A percentile compares a stretch with the other conserved stretches of the same genome.
These are phyloP conservation scores for Graphium colonna DNA, from an alignment of 2,888 invertebrate genomes.

Conservation along the genomic window DNA sequence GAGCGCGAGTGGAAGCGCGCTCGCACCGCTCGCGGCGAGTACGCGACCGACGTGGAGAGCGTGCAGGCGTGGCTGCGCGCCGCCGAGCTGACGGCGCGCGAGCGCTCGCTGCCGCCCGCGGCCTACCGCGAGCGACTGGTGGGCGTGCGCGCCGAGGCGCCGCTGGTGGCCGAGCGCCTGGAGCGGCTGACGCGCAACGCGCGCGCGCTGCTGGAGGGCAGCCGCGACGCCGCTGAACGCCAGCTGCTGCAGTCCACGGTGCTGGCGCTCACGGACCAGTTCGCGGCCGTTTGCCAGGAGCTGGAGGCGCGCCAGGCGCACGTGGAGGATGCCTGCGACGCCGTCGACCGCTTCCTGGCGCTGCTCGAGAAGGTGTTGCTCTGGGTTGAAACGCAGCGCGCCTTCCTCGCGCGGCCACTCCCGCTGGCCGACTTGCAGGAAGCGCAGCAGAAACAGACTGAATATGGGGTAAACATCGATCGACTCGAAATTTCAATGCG, in stretches of 20 bases:
- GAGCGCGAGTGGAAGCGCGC: conserved; percentile 93
- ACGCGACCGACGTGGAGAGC: conserved; percentile 87
- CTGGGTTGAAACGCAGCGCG: conserved; percentile 91
- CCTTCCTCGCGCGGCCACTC: conserved; percentile 88
- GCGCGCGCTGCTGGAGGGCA: conserved; percentile 88
- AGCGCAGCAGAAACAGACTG: conserved; percentile 91
- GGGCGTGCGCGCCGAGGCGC: conserved; percentile 87
- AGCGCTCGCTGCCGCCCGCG: conserved; percentile 88
- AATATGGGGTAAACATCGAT: conserved; percentile 92
- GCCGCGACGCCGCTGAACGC: conserved; percentile 88
- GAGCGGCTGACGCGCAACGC: conserved; percentile 90
- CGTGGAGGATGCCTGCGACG: conserved; percentile 92
- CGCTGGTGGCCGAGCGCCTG: conserved; percentile 85
- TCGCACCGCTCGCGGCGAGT: conserved; percentile 89
- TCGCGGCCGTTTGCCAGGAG: conserved; percentile 88
- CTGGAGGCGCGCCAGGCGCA: conserved; percentile 91
- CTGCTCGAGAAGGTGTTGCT: conserved; percentile 89
- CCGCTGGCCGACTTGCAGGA: conserved; percentile 89
- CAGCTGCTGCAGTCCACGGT: conserved; percentile 87
- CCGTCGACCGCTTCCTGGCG: conserved; percentile 92
- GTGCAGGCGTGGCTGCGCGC: conserved; percentile 91
- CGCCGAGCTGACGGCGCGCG: conserved; percentile 90
- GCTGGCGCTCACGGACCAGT: conserved; percentile 87
- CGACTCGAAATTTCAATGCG: too few species aligned
- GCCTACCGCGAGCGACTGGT: conserved; percentile 88